Conservation (phyloP, 37 sponge, comb jelly and placozoan species). For the Aplysina aerophoba region DNA sequence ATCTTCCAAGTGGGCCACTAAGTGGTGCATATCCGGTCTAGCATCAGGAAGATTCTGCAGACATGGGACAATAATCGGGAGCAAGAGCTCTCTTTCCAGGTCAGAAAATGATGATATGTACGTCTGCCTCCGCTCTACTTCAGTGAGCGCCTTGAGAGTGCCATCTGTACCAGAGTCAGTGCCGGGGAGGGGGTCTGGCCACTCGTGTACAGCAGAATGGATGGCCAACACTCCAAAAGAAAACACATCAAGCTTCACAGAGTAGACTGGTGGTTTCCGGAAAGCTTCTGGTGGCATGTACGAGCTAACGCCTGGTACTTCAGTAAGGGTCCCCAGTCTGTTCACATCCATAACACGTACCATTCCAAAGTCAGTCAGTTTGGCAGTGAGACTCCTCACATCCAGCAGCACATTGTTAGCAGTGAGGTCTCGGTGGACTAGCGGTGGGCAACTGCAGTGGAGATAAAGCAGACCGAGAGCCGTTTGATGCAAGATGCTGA, state of each 20-base stretch:
- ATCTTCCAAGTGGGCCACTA: conserved; percentile 17
- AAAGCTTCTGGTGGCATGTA: conserved; percentile 35
- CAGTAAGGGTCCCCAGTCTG: not conserved
- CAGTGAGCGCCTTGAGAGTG: not conserved
- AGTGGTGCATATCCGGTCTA: conserved; percentile 4
- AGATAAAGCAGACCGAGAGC: conserved; percentile 9
- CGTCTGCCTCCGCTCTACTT: not conserved
- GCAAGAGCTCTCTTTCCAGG: not conserved
- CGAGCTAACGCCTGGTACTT: not conserved
- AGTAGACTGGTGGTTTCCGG: not conserved
- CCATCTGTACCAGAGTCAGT: not conserved
- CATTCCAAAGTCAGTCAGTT: conserved; percentile 27
- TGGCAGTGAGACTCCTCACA: not conserved
- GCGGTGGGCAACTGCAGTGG: not conserved
- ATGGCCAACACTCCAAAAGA: not conserved
- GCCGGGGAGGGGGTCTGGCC: conserved; percentile 11
- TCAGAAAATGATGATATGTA: not conserved
- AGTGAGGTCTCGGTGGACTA: conserved; percentile 22
- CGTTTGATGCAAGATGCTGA: not conserved
- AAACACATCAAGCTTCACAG: conserved; percentile 9
- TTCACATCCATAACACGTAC: not conserved
- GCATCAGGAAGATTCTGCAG: not conserved
- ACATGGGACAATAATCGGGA: not conserved
- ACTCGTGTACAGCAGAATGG: conserved; percentile 15
- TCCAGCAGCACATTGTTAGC: conserved; percentile 15